Percentiles rank a stretch among this genome's conserved stretches.
Conservation (phyloP, 2,797 vertebrate genomes). For the Sebastolobus altivelis region DNA sequence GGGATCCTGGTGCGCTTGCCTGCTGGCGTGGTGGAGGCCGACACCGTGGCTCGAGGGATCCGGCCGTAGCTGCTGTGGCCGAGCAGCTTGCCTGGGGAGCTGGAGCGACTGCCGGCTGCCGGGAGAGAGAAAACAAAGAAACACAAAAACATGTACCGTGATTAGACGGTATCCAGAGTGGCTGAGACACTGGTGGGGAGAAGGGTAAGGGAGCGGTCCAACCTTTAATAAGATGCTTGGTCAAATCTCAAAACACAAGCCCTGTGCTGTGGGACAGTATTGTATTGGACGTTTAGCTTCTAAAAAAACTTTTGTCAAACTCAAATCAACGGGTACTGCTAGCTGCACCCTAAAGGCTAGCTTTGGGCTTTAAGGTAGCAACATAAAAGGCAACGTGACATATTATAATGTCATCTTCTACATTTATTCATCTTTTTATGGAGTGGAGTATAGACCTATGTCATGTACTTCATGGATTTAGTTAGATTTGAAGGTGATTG, state of each 20-base stretch:
- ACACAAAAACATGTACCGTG: not conserved
- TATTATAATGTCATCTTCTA: not conserved
- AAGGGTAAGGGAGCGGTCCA: not conserved
- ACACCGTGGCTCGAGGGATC: constrained; percentile 85
- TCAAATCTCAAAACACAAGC: constrained; percentile 32
- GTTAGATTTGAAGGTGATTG: not conserved
- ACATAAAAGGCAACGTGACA: not conserved
- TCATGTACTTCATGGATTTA: not conserved
- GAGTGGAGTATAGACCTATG: not conserved
- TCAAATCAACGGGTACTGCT: too few species aligned
- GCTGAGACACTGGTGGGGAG: not conserved
- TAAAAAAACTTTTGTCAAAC: too few species aligned
- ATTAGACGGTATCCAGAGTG: not conserved
- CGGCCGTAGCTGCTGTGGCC: constrained; percentile 90
- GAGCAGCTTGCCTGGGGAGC: constrained; percentile 95
- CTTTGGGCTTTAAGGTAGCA: not conserved
- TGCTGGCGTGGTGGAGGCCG: constrained; percentile 84
- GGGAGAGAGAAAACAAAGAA: not conserved
- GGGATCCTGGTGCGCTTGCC: constrained; percentile 95
- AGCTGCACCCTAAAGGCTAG: too few species aligned
- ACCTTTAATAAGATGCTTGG: constrained; percentile 28
- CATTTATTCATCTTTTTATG: constrained; percentile 1
- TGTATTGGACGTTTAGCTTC: too few species aligned
- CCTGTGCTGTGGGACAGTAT: not conserved
- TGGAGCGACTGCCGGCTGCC: constrained; percentile 95